Evolutionary conservation across 2,113 vertebrate genomes (phyloP), one percentile per base, ranked within the genome.

Genomic region (Salvator merianae): DNA sequence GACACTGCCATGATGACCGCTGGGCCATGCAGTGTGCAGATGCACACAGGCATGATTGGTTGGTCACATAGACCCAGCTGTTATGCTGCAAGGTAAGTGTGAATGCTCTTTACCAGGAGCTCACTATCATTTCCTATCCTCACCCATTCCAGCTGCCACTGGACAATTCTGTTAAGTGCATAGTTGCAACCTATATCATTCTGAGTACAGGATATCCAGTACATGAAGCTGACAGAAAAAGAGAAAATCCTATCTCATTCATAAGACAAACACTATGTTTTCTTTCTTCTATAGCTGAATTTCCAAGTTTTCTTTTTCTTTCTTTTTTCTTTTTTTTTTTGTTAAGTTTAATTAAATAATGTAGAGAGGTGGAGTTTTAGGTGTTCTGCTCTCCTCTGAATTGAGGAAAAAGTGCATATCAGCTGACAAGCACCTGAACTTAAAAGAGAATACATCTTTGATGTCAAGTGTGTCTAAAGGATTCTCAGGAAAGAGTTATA

Each of bases 401-500:
- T 85, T 91, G 81, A 90, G 91, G 55, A 84, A 85, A 94, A 87
- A 10, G 4, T 1, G 2, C 88, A 13, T 76, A 86, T 72, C 59
- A 59, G 59, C 81, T 80, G 86, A 88, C 83, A 88, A 77, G 66
- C 18, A 28, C 36, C 79, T 79, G 34, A 90, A 92, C 87, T 91
- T 91, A 78, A 88, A 90, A 85, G 81, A 70, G 79, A 91, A 88
- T 81, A 18, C 53, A 62, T 65, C 85, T 95, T 91, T 92, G 89
- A 93, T 93, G 88, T 92, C 74, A 91, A 91, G 68, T 88, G 68
- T 84, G 78, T 85, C 91, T 87, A 92, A 94, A 91, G 84, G 79
- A 89, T 70, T 92, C 93, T 94, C 80, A 82, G 87, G 84, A 83
- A 91, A 88, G 28, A 93, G 89, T 88, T 91, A 90, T 86, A 79